A percentile compares a stretch with the other conserved stretches of the same genome.
phyloP scores from a whole-genome alignment of 2,797 vertebrate genomes.

The Todus mexicanus region DNA sequence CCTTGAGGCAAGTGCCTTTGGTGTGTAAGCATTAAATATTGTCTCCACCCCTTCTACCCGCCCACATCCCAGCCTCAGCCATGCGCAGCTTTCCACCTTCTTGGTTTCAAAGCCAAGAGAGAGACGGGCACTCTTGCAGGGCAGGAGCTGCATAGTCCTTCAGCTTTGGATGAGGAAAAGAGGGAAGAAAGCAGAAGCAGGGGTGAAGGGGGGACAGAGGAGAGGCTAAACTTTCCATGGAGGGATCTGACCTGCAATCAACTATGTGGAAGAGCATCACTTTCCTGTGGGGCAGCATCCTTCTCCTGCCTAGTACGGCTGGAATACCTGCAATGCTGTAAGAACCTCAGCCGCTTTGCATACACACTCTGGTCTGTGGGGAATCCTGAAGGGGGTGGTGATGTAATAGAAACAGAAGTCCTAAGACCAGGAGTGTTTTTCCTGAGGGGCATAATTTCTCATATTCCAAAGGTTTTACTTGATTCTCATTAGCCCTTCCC shows the following conservation, averaged over 20 bases:
- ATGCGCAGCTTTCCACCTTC: background rate
- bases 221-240: background rate
- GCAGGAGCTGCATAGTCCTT: background rate
- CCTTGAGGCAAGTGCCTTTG: background rate
- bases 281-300: constrained; percentile 37
- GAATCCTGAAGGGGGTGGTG: background rate
- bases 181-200: background rate
- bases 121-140: background rate
- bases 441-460: background rate
- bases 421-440: background rate
- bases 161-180: background rate
- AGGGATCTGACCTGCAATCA: background rate
- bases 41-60: constrained; percentile 1
- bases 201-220: background rate
- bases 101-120: constrained; percentile 14
- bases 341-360: background rate
- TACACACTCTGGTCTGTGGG: background rate
- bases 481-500: background rate
- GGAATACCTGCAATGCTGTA: constrained; percentile 16
- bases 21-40: background rate
- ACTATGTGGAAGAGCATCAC: constrained; percentile 4
- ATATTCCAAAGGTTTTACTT: background rate
- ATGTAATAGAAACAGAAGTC: background rate
- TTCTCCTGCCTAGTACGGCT: background rate
- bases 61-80: background rate